phyloP scores from a whole-genome alignment of 2,888 invertebrate genomes.

The Sinopyrophorus schimmeli region DNA sequence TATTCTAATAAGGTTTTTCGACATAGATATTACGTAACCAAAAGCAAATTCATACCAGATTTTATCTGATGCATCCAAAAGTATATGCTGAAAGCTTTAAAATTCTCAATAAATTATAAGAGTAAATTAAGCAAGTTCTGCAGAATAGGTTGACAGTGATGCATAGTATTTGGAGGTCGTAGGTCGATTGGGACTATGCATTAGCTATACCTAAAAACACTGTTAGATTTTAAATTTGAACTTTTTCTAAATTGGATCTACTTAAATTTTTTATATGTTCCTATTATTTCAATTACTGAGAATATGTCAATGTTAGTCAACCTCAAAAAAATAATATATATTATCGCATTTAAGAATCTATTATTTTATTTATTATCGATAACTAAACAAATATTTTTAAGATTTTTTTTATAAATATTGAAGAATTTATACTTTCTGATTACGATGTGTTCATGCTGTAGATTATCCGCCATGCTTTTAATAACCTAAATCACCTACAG shows the following conservation, averaged over 20 bases:
- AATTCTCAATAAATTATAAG: conserved; percentile 12
- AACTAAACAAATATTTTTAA: too few species aligned
- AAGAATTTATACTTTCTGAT: too few species aligned
- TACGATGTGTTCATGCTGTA: too few species aligned
- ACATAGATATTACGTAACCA: conserved; percentile 4
- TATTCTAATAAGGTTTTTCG: conserved; percentile 10
- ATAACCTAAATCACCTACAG: too few species aligned
- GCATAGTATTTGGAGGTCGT: conserved; percentile 31
- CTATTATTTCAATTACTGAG: too few species aligned
- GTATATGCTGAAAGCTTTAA: conserved; percentile 8
- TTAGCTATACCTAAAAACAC: conserved; percentile 13
- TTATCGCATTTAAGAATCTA: too few species aligned
- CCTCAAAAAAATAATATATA: too few species aligned
- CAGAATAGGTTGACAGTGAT: conserved; percentile 34
- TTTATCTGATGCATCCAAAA: conserved; percentile 12
- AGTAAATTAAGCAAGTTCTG: conserved; percentile 23
- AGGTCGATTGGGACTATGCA: conserved; percentile 29
- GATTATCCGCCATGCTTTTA: too few species aligned
- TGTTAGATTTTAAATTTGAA: conserved; percentile 4
- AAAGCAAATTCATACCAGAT: conserved; percentile 9
- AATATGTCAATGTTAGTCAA: too few species aligned
- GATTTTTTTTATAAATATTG: too few species aligned
- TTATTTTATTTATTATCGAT: too few species aligned
- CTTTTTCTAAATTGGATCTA: conserved; percentile 12
- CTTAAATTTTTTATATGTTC: too few species aligned